phyloP scores from a whole-genome alignment of 2,888 invertebrate species.

The Beris morrisii region DNA sequence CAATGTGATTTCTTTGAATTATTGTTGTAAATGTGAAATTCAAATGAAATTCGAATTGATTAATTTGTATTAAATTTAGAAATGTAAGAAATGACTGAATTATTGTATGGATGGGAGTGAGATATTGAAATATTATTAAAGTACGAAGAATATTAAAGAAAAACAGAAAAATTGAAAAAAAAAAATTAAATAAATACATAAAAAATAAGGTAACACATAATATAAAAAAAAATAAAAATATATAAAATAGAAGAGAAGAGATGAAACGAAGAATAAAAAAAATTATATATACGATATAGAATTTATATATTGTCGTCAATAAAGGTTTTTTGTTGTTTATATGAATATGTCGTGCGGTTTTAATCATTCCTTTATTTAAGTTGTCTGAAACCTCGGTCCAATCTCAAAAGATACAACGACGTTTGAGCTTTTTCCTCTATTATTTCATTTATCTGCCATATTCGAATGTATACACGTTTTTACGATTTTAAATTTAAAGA shows the following conservation, averaged over 20 bases:
- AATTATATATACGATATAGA: slow-evolving; percentile 22
- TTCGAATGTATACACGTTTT: too few relatives aligned
- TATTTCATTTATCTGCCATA: too few relatives aligned
- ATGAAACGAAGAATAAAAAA: slow-evolving; percentile 1
- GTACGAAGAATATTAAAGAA: neutral
- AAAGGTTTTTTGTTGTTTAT: slow-evolving; percentile 34
- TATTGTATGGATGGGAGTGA: neutral
- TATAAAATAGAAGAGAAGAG: neutral
- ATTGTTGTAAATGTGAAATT: too few relatives aligned
- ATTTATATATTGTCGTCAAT: slow-evolving; percentile 36
- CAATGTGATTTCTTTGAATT: too few relatives aligned
- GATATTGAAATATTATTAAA: neutral
- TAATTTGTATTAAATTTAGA: too few relatives aligned
- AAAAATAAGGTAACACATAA: slow-evolving; percentile 3
- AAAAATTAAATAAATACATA: slow-evolving; percentile 9
- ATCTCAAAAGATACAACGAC: too few relatives aligned
- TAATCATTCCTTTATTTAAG: too few relatives aligned
- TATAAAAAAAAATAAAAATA: slow-evolving; percentile 4
- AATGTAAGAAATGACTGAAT: too few relatives aligned
- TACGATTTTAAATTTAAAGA: too few relatives aligned
- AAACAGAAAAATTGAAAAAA: slow-evolving; percentile 4
- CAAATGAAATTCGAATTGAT: too few relatives aligned
- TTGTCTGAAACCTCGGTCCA: too few relatives aligned
- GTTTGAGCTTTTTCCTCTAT: too few relatives aligned
- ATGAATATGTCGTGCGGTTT: slow-evolving; percentile 1